Evolutionary conservation across 2,113 vertebrate species (phyloP), one percentile per base, ranked within the genome.

Genomic region (Archilochus colubris): DNA sequence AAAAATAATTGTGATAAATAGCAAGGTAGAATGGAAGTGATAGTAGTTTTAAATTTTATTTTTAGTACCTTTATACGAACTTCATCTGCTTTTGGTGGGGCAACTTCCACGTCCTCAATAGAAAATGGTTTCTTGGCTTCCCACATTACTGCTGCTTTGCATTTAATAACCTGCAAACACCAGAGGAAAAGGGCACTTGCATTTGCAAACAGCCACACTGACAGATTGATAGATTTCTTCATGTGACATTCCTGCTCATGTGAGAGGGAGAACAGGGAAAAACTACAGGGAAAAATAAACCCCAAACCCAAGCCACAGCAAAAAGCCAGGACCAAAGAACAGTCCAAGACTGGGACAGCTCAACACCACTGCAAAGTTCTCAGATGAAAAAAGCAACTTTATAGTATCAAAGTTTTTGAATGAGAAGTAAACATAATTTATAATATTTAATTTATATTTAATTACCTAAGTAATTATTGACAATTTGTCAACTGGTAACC

Each of bases 51-150:
- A 54, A 28, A 40, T 73, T 67, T 67, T 72, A 54, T 22, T 79
- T 58, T 74, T 44, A 62, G 7, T 91, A 99, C 98, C 98, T 99
- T 99, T 82, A 99, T 98, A 14, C 98, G 97, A 83, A 99, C 92
- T 98, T 99, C 98, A 43, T 98, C 96, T 22, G 96, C 95, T 84
- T 99, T 98, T 12, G 98, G 98, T 9, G 98, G 98, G 7, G 98
- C 98, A 28, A 99, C 98, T 96, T 99, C 98, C 16, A 99, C 98
- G 57, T 99, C 98, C 64, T 99, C 99, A 8, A 98, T 98, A 89
- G 97, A 98, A 85, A 99, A 91, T 2, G 98, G 98, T 87, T 98
- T 98, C 59, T 98, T 98, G 25, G 95, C 78, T 95, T 98, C 98
- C 99, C 99, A 99, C 44, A 98, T 89, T 68, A 99, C 97, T 58